phyloP scores from a whole-genome alignment of 2,888 invertebrate species.

The Nemurella pictetii region DNA sequence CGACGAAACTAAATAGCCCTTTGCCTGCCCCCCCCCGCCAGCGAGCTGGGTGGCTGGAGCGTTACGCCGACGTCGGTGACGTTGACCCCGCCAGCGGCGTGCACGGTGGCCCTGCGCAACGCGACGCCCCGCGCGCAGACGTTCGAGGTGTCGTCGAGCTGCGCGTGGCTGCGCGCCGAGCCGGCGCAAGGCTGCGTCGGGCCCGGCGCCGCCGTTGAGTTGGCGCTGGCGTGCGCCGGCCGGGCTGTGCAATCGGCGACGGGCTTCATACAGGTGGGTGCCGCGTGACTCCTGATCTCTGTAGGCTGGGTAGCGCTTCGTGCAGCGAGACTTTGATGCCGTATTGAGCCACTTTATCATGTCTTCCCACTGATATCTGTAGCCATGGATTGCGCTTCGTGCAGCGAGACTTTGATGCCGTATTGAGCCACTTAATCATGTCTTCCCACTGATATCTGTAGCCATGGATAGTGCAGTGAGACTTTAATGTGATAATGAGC shows the following conservation, averaged over 20 bases:
- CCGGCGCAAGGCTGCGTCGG: not conserved
- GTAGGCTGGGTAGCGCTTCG: too few species aligned
- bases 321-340: too few species aligned
- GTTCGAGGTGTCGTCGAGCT: not conserved
- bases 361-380: too few species aligned
- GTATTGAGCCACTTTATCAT: too few species aligned
- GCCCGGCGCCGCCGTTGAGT: not conserved
- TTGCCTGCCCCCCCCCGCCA: not conserved
- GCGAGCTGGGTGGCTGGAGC: not conserved
- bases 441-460: too few species aligned
- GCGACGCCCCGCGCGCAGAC: not conserved
- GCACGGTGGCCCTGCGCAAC: not conserved
- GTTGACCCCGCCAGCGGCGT: not conserved
- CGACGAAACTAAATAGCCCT: too few species aligned
- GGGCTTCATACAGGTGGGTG: not conserved
- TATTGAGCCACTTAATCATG: too few species aligned
- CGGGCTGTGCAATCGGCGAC: not conserved
- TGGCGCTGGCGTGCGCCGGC: not conserved
- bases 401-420: too few species aligned
- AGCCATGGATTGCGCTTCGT: too few species aligned
- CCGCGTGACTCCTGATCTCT: too few species aligned
- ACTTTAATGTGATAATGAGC: too few species aligned
- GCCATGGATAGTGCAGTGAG: too few species aligned
- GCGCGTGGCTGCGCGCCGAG: not conserved
- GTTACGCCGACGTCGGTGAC: not conserved